Evolutionary conservation across 2,113 vertebrate genomes (phyloP).

Genomic region (Lipophrys pholis): DNA sequence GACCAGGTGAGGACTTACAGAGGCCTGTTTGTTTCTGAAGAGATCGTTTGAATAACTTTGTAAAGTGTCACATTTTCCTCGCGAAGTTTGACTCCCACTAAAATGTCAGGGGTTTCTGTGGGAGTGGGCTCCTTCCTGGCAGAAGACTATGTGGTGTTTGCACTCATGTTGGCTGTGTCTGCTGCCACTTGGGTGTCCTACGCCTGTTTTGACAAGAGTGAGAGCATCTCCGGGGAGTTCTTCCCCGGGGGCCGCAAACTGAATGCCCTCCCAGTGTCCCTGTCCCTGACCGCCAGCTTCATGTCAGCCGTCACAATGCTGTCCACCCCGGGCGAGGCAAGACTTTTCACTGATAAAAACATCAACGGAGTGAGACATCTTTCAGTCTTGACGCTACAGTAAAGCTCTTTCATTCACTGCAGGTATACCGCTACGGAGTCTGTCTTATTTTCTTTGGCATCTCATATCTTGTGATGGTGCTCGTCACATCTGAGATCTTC

Average conservation of each 20-base stretch:
- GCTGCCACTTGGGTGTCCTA: slow-evolving; percentile 91
- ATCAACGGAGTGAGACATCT: too few relatives aligned
- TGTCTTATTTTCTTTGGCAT: slow-evolving; percentile 84
- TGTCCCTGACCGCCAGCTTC: slow-evolving; percentile 95
- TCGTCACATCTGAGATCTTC: slow-evolving; percentile 90
- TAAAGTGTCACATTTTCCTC: not conserved
- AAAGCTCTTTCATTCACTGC: not conserved
- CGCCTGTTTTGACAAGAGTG: slow-evolving; percentile 83
- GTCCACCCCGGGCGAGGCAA: slow-evolving; percentile 89
- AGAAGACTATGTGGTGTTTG: slow-evolving; percentile 95
- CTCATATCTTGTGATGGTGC: slow-evolving; percentile 84
- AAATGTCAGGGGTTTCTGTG: slow-evolving; percentile 54
- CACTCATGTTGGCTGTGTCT: slow-evolving; percentile 89
- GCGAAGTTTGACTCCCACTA: not conserved
- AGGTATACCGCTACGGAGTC: slow-evolving; percentile 90
- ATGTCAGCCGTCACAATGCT: slow-evolving; percentile 96
- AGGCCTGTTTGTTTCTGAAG: slow-evolving; percentile 7
- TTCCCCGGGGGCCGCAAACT: slow-evolving; percentile 90
- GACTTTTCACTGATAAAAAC: not conserved
- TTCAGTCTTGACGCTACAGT: too few relatives aligned
- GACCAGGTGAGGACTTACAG: slow-evolving; percentile 35
- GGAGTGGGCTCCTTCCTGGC: slow-evolving; percentile 75
- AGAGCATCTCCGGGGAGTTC: slow-evolving; percentile 86
- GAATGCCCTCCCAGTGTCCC: slow-evolving; percentile 88
- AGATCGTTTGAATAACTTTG: not conserved